Percentiles rank a stretch among this genome's conserved stretches.
These are phyloP conservation scores for Drosophila arawakana DNA, from an alignment of 1,140 invertebrate genomes.

Conservation along the genomic window DNA sequence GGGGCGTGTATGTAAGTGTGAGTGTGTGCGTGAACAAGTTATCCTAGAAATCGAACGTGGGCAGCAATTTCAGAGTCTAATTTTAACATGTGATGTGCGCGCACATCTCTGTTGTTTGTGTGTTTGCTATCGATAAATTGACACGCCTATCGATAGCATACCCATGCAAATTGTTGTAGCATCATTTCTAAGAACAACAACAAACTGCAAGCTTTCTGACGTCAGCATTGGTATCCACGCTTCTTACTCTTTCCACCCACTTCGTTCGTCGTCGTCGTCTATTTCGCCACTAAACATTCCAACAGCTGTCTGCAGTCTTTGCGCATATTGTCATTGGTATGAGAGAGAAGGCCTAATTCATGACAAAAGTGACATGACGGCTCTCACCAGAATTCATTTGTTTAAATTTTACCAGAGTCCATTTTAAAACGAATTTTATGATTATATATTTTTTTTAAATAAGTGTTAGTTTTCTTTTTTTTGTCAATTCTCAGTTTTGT, in stretches of 20 bases:
- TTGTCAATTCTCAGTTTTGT: conserved; percentile 25
- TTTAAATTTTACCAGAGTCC: conserved; percentile 11
- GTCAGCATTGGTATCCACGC: conserved; percentile 42
- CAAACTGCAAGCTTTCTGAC: conserved; percentile 49
- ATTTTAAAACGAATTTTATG: conserved; percentile 5
- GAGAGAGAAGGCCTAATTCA: conserved; percentile 19
- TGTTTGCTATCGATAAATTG: conserved; percentile 35
- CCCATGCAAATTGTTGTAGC: conserved; percentile 38
- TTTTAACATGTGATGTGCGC: conserved; percentile 59
- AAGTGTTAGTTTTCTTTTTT: not conserved
- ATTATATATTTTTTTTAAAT: too few relatives aligned
- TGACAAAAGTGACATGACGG: conserved; percentile 16
- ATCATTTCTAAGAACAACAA: conserved; percentile 10
- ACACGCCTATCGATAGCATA: conserved; percentile 31
- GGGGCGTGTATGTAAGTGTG: conserved; percentile 44
- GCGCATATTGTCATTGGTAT: not conserved
- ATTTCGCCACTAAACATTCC: conserved; percentile 53
- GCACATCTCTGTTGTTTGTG: conserved; percentile 23
- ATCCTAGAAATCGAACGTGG: conserved; percentile 64
- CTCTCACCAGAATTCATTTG: conserved; percentile 49
- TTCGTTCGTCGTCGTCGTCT: conserved; percentile 1
- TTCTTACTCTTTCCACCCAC: conserved; percentile 1
- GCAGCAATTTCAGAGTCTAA: conserved; percentile 57
- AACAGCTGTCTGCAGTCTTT: conserved; percentile 50
- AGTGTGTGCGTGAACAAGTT: conserved; percentile 51